Conservation (phyloP, 2,797 vertebrate genomes). For the Cheirogaleus major region DNA sequence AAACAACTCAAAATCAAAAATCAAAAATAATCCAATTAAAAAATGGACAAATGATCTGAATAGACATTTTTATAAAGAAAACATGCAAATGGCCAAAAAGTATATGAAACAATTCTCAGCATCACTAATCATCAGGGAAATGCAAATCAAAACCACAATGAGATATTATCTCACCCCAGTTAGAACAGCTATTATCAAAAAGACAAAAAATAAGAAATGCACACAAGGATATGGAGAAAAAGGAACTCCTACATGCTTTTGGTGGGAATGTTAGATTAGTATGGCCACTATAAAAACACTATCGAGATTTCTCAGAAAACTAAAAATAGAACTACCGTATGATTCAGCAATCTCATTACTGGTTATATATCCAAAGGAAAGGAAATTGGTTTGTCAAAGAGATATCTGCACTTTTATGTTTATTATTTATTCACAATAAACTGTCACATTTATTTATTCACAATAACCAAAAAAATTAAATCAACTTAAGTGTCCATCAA, state of each 20-base stretch:
- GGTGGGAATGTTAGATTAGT: not conserved
- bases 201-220: not conserved
- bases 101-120: not conserved
- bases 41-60: not conserved
- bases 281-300: not conserved
- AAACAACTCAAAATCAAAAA: not conserved
- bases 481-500: not conserved
- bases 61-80: not conserved
- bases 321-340: not conserved
- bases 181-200: not conserved
- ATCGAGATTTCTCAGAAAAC: not conserved
- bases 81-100: not conserved
- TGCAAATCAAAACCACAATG: not conserved
- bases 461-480: not conserved
- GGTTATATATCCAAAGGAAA: not conserved
- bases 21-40: not conserved
- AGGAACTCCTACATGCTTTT: not conserved
- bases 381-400: not conserved
- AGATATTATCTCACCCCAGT: not conserved
- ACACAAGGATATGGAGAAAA: not conserved
- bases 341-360: not conserved
- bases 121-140: not conserved
- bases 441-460: not conserved
- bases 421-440: not conserved
- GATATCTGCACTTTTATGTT: not conserved